phyloP scores from a whole-genome alignment of 2,888 invertebrate species.

The Cybosia mesomella region DNA sequence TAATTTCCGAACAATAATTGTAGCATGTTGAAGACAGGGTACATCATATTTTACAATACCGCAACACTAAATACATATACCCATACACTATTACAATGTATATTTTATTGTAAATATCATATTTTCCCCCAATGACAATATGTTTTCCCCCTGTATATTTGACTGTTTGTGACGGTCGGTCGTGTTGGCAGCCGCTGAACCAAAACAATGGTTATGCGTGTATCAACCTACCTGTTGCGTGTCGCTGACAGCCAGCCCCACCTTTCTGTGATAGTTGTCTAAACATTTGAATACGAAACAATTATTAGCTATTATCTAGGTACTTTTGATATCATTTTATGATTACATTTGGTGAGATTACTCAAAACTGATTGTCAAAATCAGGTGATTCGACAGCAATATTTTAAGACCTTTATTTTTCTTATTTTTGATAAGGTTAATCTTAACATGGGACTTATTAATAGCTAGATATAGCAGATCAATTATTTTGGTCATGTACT shows the following conservation, averaged over 20 bases:
- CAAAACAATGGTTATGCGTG: not conserved
- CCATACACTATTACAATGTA: not conserved
- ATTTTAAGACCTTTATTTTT: too few species aligned
- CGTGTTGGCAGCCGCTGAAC: not conserved
- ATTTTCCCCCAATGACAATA: too few species aligned
- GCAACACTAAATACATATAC: too few species aligned
- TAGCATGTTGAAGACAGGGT: too few species aligned
- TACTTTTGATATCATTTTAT: not conserved
- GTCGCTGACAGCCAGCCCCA: conserved; percentile 1
- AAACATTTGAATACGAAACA: not conserved
- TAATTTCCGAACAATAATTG: too few species aligned
- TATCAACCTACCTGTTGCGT: conserved; percentile 5
- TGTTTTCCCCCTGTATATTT: too few species aligned
- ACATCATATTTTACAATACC: too few species aligned
- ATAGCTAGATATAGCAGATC: too few species aligned
- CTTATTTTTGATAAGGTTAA: too few species aligned
- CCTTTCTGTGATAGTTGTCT: not conserved
- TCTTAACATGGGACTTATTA: too few species aligned
- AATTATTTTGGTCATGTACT: not conserved
- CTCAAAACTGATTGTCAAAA: too few species aligned
- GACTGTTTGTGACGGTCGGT: not conserved
- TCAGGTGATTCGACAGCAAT: not conserved
- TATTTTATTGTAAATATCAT: not conserved
- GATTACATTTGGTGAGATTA: not conserved
- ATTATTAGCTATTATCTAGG: not conserved